phyloP scores from a whole-genome alignment of 1,140 invertebrate species.

The Scaptomyza hsui region DNA sequence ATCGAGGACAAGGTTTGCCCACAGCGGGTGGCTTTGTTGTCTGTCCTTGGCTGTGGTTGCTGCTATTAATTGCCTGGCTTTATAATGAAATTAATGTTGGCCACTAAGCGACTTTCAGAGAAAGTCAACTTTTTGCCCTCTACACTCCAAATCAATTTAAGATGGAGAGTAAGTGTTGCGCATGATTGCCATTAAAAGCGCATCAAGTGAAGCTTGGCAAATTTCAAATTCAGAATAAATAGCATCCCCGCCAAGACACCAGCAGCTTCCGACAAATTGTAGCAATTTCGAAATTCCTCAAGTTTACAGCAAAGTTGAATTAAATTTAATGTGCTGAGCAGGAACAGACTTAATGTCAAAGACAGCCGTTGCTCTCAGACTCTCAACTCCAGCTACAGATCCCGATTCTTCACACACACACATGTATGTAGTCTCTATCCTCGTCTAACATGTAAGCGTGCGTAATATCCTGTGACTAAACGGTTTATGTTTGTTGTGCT shows the following conservation, averaged over 20 bases:
- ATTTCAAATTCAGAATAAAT: slow-evolving; percentile 23
- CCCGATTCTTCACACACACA: slow-evolving; percentile 49
- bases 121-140: not conserved
- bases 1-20: slow-evolving; percentile 11
- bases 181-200: slow-evolving; percentile 67
- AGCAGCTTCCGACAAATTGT: slow-evolving; percentile 62
- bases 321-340: slow-evolving; percentile 70
- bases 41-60: slow-evolving; percentile 33
- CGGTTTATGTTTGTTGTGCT: slow-evolving; percentile 83
- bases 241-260: slow-evolving; percentile 1
- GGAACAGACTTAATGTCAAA: slow-evolving; percentile 54
- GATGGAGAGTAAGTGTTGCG: slow-evolving; percentile 68
- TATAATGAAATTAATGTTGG: slow-evolving; percentile 57
- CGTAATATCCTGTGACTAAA: slow-evolving; percentile 84
- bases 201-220: slow-evolving; percentile 5
- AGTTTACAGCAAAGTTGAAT: slow-evolving; percentile 74
- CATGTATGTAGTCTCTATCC: slow-evolving; percentile 10
- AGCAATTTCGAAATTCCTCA: slow-evolving; percentile 76
- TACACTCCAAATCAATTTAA: slow-evolving; percentile 61
- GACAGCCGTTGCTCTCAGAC: slow-evolving; percentile 43
- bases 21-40: slow-evolving; percentile 30
- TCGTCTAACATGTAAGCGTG: slow-evolving; percentile 58
- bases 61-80: slow-evolving; percentile 74
- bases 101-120: slow-evolving; percentile 29
- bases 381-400: slow-evolving; percentile 8